Evolutionary conservation across 2,888 invertebrate species (phyloP), one percentile per base, ranked within the genome.

Genomic region (Cotesia congregata): DNA sequence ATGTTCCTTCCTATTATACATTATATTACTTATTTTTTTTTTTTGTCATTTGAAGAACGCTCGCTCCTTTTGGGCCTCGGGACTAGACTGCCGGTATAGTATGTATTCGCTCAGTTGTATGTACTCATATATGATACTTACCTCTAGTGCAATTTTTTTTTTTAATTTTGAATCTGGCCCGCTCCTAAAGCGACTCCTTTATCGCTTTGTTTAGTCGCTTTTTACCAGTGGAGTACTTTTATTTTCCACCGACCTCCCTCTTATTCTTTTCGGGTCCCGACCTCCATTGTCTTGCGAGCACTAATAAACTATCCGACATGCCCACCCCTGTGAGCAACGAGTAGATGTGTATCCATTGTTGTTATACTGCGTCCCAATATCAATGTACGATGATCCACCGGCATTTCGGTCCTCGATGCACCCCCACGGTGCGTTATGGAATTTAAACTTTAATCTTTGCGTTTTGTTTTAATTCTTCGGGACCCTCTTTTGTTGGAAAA

Each of bases 251-350:
- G 64, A 74, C 76, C 79, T 82, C 75, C 81, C 79, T 83, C 85
- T 85, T 82, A 83, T 85, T 87, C 86, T 85, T 88, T 88, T 87
- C 86, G 86, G 87, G 88, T 88, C 88, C 83, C 86, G 88, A 88
- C 88, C 88, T 87, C 88, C 86, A 88, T 88, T 88, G 88, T 88
- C 86, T 87, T 82, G 83, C 79, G 83, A 86, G 83, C 87, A 85
- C 88, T 88, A 88, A 88, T 88, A 88, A 88, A 88, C 88, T 85
- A 88, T 88, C 85, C 85, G 80, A 81, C 83, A 74, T 80, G 87
- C 86, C 86, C 86, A 86, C 86, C 87, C 88, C 86, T 78, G 76
- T 80, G 80, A 79, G 76, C 78, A 79, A 77, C 78, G 30, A 30
- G 30, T 50, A 50, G 50, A 50, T 50, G 12, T 50, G 12, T 79